Percentiles rank a stretch among this genome's conserved stretches.
Evolutionary conservation across 2,797 vertebrate species (phyloP).

Genomic region (Macropus fuliginosus): DNA sequence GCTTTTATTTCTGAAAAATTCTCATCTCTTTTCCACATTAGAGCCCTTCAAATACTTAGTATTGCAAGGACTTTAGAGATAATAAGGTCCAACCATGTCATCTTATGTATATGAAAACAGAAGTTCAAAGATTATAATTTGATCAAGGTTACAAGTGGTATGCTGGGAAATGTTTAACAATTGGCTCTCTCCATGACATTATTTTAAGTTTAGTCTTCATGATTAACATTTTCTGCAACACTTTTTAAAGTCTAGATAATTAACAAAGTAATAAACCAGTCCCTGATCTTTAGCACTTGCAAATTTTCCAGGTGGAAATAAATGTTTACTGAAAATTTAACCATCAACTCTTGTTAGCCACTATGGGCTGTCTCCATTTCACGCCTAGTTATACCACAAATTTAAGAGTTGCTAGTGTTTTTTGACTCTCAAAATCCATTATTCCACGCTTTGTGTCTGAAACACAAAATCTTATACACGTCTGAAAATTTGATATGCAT

Average conservation of each 20-base stretch:
- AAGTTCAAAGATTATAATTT: neutral
- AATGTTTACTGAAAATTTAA: neutral
- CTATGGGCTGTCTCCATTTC: neutral
- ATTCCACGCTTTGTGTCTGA: neutral
- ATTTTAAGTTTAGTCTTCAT: neutral
- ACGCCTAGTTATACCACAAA: neutral
- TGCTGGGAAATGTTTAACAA: neutral
- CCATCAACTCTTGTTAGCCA: neutral
- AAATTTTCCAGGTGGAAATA: neutral
- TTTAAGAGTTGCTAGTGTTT: neutral
- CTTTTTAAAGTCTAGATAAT: neutral
- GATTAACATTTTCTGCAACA: neutral
- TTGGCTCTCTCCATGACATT: neutral
- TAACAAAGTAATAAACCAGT: neutral
- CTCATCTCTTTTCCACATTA: neutral
- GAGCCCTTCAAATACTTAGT: neutral
- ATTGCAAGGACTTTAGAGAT: neutral
- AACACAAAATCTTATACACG: neutral
- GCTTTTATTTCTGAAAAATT: neutral
- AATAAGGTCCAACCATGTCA: neutral
- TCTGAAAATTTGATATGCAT: neutral
- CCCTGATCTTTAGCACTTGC: neutral
- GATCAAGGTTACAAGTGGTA: neutral
- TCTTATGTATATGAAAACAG: neutral
- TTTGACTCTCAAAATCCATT: neutral